These are phyloP conservation scores for Thereva unica DNA, from an alignment of 2,888 invertebrate species.

Conservation along the genomic window DNA sequence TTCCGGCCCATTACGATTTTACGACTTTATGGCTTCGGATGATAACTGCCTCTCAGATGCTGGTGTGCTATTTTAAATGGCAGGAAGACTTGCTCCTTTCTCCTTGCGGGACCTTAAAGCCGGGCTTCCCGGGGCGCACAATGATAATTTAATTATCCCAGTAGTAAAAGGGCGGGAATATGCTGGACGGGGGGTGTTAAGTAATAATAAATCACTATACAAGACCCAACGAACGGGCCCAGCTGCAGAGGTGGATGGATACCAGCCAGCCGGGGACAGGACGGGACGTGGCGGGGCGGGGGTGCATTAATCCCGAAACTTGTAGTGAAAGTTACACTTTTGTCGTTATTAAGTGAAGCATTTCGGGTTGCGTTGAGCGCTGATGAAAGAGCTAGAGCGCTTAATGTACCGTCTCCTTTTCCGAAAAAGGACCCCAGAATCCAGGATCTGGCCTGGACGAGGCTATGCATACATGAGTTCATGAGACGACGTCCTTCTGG, in stretches of 20 bases:
- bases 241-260: too few relatives aligned
- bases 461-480: too few relatives aligned
- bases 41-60: slow-evolving; percentile 28
- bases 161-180: neutral
- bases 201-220: slow-evolving; percentile 16
- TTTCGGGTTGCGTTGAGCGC: too few relatives aligned
- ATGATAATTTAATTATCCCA: slow-evolving; percentile 29
- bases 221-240: too few relatives aligned
- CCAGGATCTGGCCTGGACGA: too few relatives aligned
- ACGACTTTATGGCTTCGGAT: slow-evolving; percentile 30
- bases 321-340: slow-evolving; percentile 20
- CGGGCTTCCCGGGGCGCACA: neutral
- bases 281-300: neutral
- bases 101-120: too few relatives aligned
- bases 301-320: slow-evolving; percentile 25
- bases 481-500: too few relatives aligned
- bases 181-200: slow-evolving; percentile 2
- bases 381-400: too few relatives aligned
- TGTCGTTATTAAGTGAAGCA: slow-evolving; percentile 5
- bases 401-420: too few relatives aligned
- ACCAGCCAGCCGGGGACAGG: too few relatives aligned
- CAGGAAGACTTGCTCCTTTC: too few relatives aligned
- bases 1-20: slow-evolving; percentile 31
- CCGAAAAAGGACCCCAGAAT: too few relatives aligned
- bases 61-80: neutral